Percentiles rank a stretch among this genome's conserved stretches.
Evolutionary conservation across 1,140 invertebrate species (phyloP).

Genomic region (Bombus waltoni): DNA sequence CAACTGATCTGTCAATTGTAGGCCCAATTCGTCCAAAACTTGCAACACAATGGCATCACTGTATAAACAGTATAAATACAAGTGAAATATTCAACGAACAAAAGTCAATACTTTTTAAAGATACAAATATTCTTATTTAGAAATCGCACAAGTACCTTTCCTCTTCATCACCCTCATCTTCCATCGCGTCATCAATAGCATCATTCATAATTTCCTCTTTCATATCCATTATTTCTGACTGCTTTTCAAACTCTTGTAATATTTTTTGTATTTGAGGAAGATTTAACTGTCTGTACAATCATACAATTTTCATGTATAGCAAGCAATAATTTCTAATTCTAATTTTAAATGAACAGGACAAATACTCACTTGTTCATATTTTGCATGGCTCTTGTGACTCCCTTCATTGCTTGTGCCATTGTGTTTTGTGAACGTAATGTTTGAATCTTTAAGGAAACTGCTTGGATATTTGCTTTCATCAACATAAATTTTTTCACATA

Average conservation of each 20-base stretch:
- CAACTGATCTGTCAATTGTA: constrained; percentile 95
- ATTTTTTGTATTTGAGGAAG: constrained; percentile 99
- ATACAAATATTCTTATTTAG: neutral
- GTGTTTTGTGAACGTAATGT: constrained; percentile 99
- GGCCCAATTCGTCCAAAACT: constrained; percentile 97
- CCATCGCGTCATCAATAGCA: constrained; percentile 99
- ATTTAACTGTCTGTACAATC: constrained; percentile 91
- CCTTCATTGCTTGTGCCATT: constrained; percentile 99
- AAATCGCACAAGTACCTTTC: constrained; percentile 89
- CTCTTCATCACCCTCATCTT: constrained; percentile 98
- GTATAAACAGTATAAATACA: constrained; percentile 64
- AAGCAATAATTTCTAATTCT: neutral
- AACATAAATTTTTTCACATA: constrained; percentile 99
- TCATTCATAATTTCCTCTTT: constrained; percentile 99
- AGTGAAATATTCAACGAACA: neutral
- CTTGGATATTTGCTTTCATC: constrained; percentile 99
- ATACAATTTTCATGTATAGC: neutral
- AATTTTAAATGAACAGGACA: neutral
- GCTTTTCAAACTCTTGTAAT: constrained; percentile 99
- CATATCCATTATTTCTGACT: constrained; percentile 99
- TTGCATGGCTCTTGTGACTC: constrained; percentile 98
- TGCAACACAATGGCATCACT: constrained; percentile 95
- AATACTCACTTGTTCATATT: constrained; percentile 95
- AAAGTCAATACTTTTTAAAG: neutral
- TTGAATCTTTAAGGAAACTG: constrained; percentile 99